These are phyloP conservation scores for Coptodon bakossiorum DNA, from an alignment of 2,113 vertebrate genomes.

Conservation along the genomic window DNA sequence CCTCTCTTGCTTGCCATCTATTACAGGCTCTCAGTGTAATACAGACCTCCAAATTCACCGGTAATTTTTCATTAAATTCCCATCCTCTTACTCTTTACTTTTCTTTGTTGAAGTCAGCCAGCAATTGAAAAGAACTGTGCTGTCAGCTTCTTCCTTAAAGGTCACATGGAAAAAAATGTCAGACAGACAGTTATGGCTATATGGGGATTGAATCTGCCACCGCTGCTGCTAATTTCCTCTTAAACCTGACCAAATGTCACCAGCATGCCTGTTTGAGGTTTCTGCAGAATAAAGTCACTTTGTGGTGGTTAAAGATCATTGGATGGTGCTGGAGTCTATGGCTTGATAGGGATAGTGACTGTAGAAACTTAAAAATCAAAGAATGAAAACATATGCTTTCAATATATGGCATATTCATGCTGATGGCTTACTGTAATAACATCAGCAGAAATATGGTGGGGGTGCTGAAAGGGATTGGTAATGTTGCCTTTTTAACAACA, in stretches of 20 bases:
- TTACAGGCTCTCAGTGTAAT: not conserved
- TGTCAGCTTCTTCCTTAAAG: slow-evolving; percentile 65
- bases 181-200: slow-evolving; percentile 44
- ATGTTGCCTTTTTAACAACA: not conserved
- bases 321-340: not conserved
- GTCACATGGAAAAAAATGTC: slow-evolving; percentile 43
- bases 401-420: not conserved
- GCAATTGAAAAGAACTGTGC: slow-evolving; percentile 38
- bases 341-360: not conserved
- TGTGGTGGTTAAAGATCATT: not conserved
- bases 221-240: slow-evolving; percentile 34
- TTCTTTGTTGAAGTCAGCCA: slow-evolving; percentile 32
- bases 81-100: slow-evolving; percentile 49
- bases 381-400: not conserved
- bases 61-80: slow-evolving; percentile 42
- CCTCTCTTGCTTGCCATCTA: not conserved
- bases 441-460: not conserved
- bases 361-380: not conserved
- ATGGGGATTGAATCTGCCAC: slow-evolving; percentile 34
- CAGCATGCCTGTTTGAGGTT: not conserved
- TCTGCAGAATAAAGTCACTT: not conserved
- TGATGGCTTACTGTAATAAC: not conserved
- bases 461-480: not conserved
- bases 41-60: not conserved
- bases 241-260: slow-evolving; percentile 62